Percentiles rank a stretch among this genome's conserved stretches.
phyloP scores from a whole-genome alignment of 2,113 vertebrate genomes.

The Syrrhaptes paradoxus region DNA sequence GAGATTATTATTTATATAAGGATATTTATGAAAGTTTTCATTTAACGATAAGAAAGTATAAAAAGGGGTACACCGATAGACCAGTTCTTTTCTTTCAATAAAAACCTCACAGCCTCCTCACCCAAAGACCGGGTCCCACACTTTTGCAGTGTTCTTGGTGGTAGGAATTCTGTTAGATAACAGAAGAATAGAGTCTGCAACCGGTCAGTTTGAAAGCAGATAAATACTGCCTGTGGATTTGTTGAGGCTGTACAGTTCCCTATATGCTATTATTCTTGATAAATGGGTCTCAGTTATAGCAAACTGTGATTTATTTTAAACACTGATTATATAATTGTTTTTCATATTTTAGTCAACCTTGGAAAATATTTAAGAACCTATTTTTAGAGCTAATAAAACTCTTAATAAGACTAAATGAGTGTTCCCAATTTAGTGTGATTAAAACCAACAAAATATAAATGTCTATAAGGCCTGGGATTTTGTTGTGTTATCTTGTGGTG shows the following conservation, averaged over 20 bases:
- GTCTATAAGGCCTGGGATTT: not conserved
- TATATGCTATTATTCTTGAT: not conserved
- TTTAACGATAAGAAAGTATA: not conserved
- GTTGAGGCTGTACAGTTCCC: conserved; percentile 13
- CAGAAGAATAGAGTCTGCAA: not conserved
- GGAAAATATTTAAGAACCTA: conserved; percentile 56
- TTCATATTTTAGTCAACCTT: conserved; percentile 39
- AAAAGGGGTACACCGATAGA: not conserved
- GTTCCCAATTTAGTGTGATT: conserved; percentile 11
- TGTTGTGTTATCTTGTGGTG: not conserved
- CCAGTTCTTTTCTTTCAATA: not conserved
- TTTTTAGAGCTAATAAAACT: conserved; percentile 64
- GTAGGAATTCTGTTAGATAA: not conserved
- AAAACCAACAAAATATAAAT: not conserved
- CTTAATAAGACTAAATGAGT: conserved; percentile 24
- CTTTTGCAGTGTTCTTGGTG: not conserved
- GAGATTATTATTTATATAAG: conserved; percentile 50
- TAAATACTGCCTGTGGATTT: not conserved
- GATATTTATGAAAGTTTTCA: conserved; percentile 51
- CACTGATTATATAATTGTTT: conserved; percentile 33
- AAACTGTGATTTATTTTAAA: conserved; percentile 57
- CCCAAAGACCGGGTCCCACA: accelerated
- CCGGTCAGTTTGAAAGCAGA: not conserved
- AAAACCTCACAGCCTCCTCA: not conserved
- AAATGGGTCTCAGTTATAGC: conserved; percentile 43